Evolutionary conservation across 2,888 invertebrate genomes (phyloP), one percentile per base, ranked within the genome.

Genomic region (Leptinotarsa tumamoca): DNA sequence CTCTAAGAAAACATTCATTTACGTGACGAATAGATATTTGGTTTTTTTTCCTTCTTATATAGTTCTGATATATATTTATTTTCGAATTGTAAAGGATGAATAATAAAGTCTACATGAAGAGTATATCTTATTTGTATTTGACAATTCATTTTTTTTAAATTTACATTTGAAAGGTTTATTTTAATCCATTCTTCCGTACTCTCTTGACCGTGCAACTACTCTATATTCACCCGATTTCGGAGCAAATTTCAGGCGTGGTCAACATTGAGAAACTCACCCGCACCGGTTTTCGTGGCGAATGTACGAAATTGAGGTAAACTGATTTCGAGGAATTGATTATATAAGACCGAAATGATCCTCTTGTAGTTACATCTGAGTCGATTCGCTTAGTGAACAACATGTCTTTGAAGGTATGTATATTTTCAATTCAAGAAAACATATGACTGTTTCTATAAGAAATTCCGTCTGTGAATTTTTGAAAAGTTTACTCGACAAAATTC

Each of bases 271-370:
- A 33, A 33, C 63, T 63, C 63, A 43, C 33, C 63, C 17, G 43
- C 63, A 63, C 63, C 63, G 63, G 63, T 63, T 63, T 63, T 63
- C 52, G n/a, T 43, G 27, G 63, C 43, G 14, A 33, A 33, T 43
- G 33, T 7, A n/a, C 27, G 43, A 63, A 63, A 63, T 27, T 63
- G 43, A 63, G 14, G 63, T n/a, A 63, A 63, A 43, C 43, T 63
- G 43, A 17, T 5, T n/a, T 18, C 63, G 5, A 63, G 43, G 17
- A 63, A 33, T 63, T 43, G 63, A 27, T 33, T 63, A 63, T 63
- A 63, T 33, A 63, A 63, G n/a, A n/a, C 63, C 43, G 33, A 63
- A 63, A 2, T 63, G 43, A 18, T 33, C 43, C n/a, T 15, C 15
- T 27, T 23, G 23, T 23, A 58, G 58, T 10, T 58, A 43, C n/a